Evolutionary conservation across 2,888 invertebrate genomes (phyloP), one percentile per base, ranked within the genome.

Genomic region (Stenurella melanura): DNA sequence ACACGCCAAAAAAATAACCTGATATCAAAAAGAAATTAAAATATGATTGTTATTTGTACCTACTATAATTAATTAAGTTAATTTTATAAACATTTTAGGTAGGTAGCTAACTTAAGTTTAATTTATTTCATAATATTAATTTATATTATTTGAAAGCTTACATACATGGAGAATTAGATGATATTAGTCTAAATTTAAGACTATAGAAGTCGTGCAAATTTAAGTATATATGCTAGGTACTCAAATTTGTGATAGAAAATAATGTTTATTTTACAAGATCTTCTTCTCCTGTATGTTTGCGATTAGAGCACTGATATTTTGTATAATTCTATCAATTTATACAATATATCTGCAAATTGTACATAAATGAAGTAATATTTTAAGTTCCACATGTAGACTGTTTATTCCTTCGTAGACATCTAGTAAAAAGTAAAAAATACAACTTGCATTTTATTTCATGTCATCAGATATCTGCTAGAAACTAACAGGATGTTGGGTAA

Each of bases 241-340:
- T 38, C 26, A 18, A 34, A 56, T 56, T 50, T 21, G 15, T 61
- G 26, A 56, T 63, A 26, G 50, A 63, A 42, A 42, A 42, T n/a
- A 42, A 42, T 42, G n/a, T 50, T 50, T 71, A 71, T 74, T 58
- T 11, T 19, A 58, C 6, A 57, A 6, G 15, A 18, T 75, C 78
- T 79, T 81, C 82, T 83, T 84, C 84, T 84, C 80, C 84, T 81
- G 83, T 79, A 84, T 77, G 84, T 84, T 79, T 81, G 82, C 73
- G 56, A 74, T 17, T 34, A 71, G 15, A 21, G 56, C 50, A 50
- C 9, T 26, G 58, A 72, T 61, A 72, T 63, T 72, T 72, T 72
- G 72, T 72, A 63, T 26, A 63, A 71, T 30, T 18, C n/a, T 69
- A 17, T 64, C 9, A 66, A 30, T 34, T 42, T 66, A 66, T 66